Base-by-base conservation (phyloP, 1,140 invertebrate genomes). In the Aporrectodea caliginosa region DNA sequence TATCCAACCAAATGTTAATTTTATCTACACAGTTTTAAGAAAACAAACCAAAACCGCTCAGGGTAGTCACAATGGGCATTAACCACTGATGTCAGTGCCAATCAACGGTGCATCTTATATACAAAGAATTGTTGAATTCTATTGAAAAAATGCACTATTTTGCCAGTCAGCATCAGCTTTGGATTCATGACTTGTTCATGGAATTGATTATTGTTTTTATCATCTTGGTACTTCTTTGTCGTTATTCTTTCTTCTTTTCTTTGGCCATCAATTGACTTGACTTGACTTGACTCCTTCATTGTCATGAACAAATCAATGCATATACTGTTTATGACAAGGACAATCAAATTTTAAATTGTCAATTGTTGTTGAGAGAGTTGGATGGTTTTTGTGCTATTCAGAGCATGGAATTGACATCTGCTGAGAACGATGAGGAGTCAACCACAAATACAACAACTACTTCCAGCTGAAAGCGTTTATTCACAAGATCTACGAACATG, bases 401-500 rank as follows among this genome's bases (percentile, higher is more conserved):
- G 43, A 58, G 6, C 22, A 58, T 58, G 43, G 43, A 58, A 58
- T 22, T 58, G 43, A 22, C 43, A 58, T 58, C 43, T 22, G 43
- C 6, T 12, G 43, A 58, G 22, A 58, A 58, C 43, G 6, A 6
- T 58, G 43, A 58, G 22, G 43, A 58, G 22, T n/a, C n/a, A n/a
- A n/a, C n/a, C n/a, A n/a, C n/a, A 58, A 58, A 58, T 58, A 58
- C 6, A 6, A 22, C 6, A 58, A 22, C 22, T 22, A 58, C 43
- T 58, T 58, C 43, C 43, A 58, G 43, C 43, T 58, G 43, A 58
- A 58, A 58, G n/a, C n/a, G n/a, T n/a, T n/a, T n/a, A n/a, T n/a
- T n/a, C n/a, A n/a, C n/a, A n/a, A n/a, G n/a, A n/a, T n/a, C n/a
- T n/a, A n/a, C n/a, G n/a, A n/a, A n/a, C n/a, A n/a, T n/a, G n/a